A percentile compares a stretch with the other conserved stretches of the same genome.
Evolutionary conservation across 2,888 invertebrate genomes (phyloP).

Genomic region (Cerceris ruficornis): DNA sequence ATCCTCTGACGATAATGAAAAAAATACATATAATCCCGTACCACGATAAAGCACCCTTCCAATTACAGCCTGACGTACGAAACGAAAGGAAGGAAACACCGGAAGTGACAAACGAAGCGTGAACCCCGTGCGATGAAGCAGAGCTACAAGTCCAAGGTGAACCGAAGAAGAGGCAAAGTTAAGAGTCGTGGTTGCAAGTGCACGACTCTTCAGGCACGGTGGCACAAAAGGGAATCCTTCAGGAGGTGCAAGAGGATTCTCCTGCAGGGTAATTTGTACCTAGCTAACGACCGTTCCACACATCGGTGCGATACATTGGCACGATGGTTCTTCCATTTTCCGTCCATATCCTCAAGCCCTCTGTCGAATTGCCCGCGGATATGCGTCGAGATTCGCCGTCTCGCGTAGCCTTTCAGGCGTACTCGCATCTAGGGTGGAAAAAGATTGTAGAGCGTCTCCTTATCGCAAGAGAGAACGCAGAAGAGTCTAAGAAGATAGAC

Average conservation of each 20-base stretch:
- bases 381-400: constrained; percentile 14
- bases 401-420: constrained; percentile 4
- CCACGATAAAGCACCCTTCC: too few species aligned
- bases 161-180: constrained; percentile 19
- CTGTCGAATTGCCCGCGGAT: constrained; percentile 38
- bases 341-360: constrained; percentile 23
- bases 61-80: too few species aligned
- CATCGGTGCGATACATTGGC: constrained; percentile 34
- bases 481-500: neutral
- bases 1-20: too few species aligned
- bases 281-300: constrained; percentile 30
- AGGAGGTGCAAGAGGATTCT: constrained; percentile 31
- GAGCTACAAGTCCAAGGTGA: constrained; percentile 4
- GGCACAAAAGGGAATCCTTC: constrained; percentile 40
- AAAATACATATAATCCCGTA: too few species aligned
- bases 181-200: neutral
- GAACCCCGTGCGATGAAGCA: neutral
- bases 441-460: neutral
- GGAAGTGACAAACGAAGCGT: neutral
- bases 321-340: constrained; percentile 13
- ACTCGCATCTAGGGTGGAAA: neutral
- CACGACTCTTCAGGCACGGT: constrained; percentile 23
- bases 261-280: constrained; percentile 10
- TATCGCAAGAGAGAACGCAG: neutral
- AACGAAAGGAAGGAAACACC: neutral